phyloP scores from a whole-genome alignment of 2,797 vertebrate species.

The Ptychadena robeensis region DNA sequence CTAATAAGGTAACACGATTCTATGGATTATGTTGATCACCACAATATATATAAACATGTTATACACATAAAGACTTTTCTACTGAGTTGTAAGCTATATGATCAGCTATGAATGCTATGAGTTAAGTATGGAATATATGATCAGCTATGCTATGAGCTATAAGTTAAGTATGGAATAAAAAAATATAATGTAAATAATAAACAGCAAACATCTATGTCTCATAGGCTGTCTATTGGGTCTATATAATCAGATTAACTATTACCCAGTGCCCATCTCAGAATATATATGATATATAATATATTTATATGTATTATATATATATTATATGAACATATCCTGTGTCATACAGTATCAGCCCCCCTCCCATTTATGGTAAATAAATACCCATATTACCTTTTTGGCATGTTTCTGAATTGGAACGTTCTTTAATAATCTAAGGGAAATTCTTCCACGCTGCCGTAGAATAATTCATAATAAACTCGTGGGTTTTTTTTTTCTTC shows the following conservation, averaged over 20 bases:
- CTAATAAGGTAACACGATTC: no score
- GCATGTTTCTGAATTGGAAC: constrained; percentile 34
- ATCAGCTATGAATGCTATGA: not conserved
- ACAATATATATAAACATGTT: no score
- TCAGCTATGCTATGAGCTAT: no score
- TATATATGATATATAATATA: not conserved
- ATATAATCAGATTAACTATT: not conserved
- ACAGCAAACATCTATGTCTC: not conserved
- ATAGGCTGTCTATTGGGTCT: not conserved
- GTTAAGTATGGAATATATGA: no score
- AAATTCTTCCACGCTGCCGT: not conserved
- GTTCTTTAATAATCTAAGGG: not conserved
- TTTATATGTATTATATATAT: no score
- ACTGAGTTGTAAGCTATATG: not conserved
- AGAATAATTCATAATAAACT: constrained; percentile 8
- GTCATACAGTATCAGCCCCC: not conserved
- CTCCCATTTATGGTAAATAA: not conserved
- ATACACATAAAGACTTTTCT: no score
- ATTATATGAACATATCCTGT: not conserved
- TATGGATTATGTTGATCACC: no score
- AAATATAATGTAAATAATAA: no score
- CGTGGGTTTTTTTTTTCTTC: not conserved
- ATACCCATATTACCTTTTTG: constrained; percentile 47
- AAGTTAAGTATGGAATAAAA: no score
- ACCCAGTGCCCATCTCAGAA: not conserved